Percentiles rank a stretch among this genome's conserved stretches.
Evolutionary conservation across 2,888 invertebrate species (phyloP).

Genomic region (Catocala fraxini): DNA sequence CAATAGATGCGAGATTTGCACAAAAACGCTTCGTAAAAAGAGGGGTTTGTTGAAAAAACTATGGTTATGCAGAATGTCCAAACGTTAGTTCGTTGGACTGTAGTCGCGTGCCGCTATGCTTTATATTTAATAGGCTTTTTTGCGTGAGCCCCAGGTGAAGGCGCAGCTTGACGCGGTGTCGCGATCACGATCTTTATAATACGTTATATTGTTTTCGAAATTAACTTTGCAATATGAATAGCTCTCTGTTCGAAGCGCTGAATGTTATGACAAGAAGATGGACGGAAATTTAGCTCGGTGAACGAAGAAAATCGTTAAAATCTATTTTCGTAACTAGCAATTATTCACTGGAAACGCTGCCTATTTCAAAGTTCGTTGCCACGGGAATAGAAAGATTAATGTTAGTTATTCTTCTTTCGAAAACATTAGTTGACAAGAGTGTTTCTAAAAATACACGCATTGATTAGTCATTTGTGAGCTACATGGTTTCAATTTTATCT

Average conservation of each 20-base stretch:
- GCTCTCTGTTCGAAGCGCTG: constrained; percentile 1
- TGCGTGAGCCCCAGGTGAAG: constrained; percentile 44
- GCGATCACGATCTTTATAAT: constrained; percentile 24
- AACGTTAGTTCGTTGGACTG: constrained; percentile 62
- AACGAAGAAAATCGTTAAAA: constrained; percentile 20
- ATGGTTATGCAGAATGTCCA: constrained; percentile 52
- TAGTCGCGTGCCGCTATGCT: constrained; percentile 78
- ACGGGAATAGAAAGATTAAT: constrained; percentile 37
- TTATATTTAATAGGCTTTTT: constrained; percentile 68
- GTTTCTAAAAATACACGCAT: constrained; percentile 41
- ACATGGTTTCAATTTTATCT: constrained; percentile 46
- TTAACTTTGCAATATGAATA: constrained; percentile 4
- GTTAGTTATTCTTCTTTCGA: constrained; percentile 34
- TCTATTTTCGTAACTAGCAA: constrained; percentile 35
- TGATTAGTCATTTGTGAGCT: constrained; percentile 32
- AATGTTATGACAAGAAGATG: constrained; percentile 12
- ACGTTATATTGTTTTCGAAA: constrained; percentile 16
- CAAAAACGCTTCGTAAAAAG: constrained; percentile 80
- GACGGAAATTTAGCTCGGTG: constrained; percentile 18
- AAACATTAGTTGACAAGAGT: constrained; percentile 33
- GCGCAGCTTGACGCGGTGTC: constrained; percentile 55
- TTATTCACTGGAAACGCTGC: constrained; percentile 28
- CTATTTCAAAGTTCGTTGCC: constrained; percentile 47
- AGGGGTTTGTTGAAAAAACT: constrained; percentile 64
- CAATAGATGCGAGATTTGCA: constrained; percentile 84